Evolutionary conservation across 2,888 invertebrate species (phyloP).

Genomic region (Caenorhabditis sulstoni): DNA sequence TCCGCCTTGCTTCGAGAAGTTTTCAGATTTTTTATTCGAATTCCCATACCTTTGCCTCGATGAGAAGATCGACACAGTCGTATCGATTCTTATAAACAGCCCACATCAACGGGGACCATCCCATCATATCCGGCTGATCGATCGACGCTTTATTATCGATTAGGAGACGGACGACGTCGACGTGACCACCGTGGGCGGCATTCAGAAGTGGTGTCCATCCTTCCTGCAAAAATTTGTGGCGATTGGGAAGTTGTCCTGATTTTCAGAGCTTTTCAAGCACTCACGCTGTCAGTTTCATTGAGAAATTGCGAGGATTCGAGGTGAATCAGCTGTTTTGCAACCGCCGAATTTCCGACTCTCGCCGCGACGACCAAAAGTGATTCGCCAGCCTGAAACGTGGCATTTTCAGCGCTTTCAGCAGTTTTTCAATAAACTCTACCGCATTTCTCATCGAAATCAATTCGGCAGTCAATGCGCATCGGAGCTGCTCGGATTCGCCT

Average conservation of each 20-base stretch:
- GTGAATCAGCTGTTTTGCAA: slow-evolving; percentile 86
- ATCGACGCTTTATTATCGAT: slow-evolving; percentile 84
- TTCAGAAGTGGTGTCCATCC: slow-evolving; percentile 88
- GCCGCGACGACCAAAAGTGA: slow-evolving; percentile 77
- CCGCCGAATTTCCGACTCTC: slow-evolving; percentile 86
- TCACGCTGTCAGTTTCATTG: slow-evolving; percentile 78
- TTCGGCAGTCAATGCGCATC: slow-evolving; percentile 55
- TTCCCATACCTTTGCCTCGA: slow-evolving; percentile 24
- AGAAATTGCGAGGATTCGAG: slow-evolving; percentile 66
- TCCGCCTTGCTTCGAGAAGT: too few relatives aligned
- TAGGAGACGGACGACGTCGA: slow-evolving; percentile 88
- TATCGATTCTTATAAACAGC: slow-evolving; percentile 91
- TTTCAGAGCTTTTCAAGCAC: slow-evolving; percentile 10
- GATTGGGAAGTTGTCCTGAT: neutral
- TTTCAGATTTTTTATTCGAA: too few relatives aligned
- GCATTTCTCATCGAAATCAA: slow-evolving; percentile 57
- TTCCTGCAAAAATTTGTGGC: slow-evolving; percentile 80
- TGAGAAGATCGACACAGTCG: slow-evolving; percentile 85
- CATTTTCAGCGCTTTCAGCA: neutral
- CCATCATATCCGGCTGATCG: slow-evolving; percentile 84
- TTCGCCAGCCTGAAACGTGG: slow-evolving; percentile 75
- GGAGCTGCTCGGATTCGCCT: slow-evolving; percentile 36
- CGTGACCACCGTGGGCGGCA: slow-evolving; percentile 93
- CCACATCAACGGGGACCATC: slow-evolving; percentile 98
- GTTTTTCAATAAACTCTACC: slow-evolving; percentile 39